Base-by-base conservation (phyloP, 2,797 vertebrate species). In the Sebastes aleutianus region DNA sequence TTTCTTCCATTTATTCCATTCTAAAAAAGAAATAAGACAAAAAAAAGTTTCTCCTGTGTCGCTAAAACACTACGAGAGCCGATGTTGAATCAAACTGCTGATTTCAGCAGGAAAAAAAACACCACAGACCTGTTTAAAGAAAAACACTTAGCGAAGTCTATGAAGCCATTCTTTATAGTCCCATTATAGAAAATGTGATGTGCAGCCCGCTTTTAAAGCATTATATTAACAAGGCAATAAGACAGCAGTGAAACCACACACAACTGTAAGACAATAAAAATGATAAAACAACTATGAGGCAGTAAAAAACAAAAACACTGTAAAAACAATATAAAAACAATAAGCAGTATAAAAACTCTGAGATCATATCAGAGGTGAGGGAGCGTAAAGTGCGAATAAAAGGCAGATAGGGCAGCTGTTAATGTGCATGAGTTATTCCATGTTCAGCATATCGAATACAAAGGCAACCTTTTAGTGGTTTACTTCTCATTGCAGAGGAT, bases 281-380 rank as follows among this genome's bases (percentile, higher is more conserved):
- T 24, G 18, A 71, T 69, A 69, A 71, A 85, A 27, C 56, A 66
- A 70, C 69, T 34, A 31, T 16, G 20, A 65, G 63, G 65, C 65
- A 69, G 34, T 75, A 80, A 76, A 76, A 85, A 74, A 73, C 50
- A 81, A 81, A 59, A 74, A 69, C 18, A 47, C 50, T 43, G n/a
- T 53, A 39, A 80, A 90, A 86, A 75, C 57, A 31, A 80, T 78
- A 80, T 75, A 83, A 82, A 82, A 91, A 67, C 79, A 88, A 90
- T 91, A 84, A 83, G 84, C 76, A 36, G 62, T 74, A 88, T 85
- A 87, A 87, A 83, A 85, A 66, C 6, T 7, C 58, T 12, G 26
- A 71, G n/a, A 87, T 81, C 65, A 27, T 85, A 83, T 83, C 75
- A 71, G 61, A 71, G 67, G 39, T 59, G 76, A 68, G 50, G 63